Base-by-base conservation (phyloP, 2,113 vertebrate genomes). In the Phrynosoma blainvillii region DNA sequence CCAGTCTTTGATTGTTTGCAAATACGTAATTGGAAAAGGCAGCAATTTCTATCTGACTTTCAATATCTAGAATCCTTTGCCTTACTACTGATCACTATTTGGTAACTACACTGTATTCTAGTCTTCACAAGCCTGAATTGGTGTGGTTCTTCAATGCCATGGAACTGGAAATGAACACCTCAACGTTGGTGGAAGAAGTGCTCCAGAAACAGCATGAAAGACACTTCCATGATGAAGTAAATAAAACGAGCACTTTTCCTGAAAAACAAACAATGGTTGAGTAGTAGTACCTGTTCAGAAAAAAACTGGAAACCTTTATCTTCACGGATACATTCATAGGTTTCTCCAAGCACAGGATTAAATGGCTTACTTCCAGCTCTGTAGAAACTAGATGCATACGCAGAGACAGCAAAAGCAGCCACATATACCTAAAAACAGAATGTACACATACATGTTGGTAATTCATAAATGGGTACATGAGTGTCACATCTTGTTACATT, bases 331-430 rank as follows among this genome's bases (percentile, higher is more conserved):
- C 98, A 99, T 96, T 99, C 99, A 1, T 98, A 99, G 0, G 99
- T 99, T 94, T 99, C 98, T 93, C 99, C 99, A 66, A 99, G 97
- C 65, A 99, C 96, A 0, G 99, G 99, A 92, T 99, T 99, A 93
- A 99, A 99, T 14, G 99, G 99, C 88, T 99, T 99, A 89, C 99
- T 98, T 84, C 98, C 98, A 2, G 99, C 98, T 93, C 99, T 95
- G 97, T 98, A 98, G 96, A 98, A 98, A 96, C 98, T 99, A 86
- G 98, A 98, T 1, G 99, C 98, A 68, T 99, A 99, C 0, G 97
- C 98, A 0, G 99, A 99, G 32, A 99, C 96, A 1, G 98, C 98
- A 89, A 99, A 99, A 2, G 98, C 98, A 68, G 99, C 98, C 79
- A 99, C 96, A 65, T 98, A 99, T 12, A 98, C 98, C 99, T 99